phyloP scores from a whole-genome alignment of 92 coral and sea anemone genomes.

The Paragorgia papillata region DNA sequence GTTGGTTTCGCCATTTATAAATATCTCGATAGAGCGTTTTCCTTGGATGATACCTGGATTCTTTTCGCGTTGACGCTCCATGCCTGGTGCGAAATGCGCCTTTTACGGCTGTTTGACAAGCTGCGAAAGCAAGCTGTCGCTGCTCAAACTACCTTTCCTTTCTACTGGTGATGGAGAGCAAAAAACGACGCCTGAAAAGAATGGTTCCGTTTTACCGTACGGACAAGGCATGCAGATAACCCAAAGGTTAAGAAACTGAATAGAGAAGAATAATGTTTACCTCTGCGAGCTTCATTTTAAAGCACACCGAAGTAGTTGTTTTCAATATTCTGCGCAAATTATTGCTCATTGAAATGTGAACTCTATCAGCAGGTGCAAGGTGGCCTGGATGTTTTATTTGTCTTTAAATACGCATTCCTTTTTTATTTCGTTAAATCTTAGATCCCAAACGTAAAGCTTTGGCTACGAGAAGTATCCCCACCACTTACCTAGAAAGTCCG shows the following conservation, averaged over 20 bases:
- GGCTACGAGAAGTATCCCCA: neutral
- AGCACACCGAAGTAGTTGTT: slow-evolving; percentile 1
- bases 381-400: neutral
- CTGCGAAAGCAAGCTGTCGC: neutral
- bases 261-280: neutral
- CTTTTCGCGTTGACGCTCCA: too few species aligned
- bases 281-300: slow-evolving; percentile 21
- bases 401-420: neutral
- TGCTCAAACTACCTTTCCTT: slow-evolving; percentile 4
- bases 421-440: neutral
- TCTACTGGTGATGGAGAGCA: slow-evolving; percentile 3
- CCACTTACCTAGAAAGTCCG: neutral
- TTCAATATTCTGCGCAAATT: slow-evolving; percentile 3
- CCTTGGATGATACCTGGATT: too few species aligned
- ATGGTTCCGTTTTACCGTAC: neutral
- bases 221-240: slow-evolving; percentile 2
- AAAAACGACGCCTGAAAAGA: slow-evolving; percentile 14
- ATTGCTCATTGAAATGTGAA: too few species aligned
- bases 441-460: slow-evolving; percentile 4
- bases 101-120: slow-evolving; percentile 22
- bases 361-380: neutral
- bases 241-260: neutral
- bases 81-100: neutral
- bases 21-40: too few species aligned
- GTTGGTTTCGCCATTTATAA: too few species aligned